Base-by-base conservation (phyloP, 2,888 invertebrate species). In the Drosophila borealis region DNA sequence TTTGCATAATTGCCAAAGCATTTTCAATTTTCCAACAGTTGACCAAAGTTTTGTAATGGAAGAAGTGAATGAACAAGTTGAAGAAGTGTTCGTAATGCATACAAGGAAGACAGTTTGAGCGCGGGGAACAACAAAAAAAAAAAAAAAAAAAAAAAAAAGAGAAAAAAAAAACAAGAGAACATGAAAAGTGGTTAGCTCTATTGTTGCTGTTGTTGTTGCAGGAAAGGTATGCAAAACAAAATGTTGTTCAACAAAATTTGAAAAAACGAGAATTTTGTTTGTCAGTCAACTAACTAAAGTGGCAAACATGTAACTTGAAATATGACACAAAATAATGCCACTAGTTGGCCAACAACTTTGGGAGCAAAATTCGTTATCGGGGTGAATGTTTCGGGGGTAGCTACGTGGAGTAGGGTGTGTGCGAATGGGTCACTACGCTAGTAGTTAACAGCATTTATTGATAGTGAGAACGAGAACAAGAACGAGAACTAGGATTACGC, bases 51-150 rank as follows among this genome's bases (percentile, higher is more conserved):
- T 59, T 59, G 29, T 51, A 42, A 42, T 10, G 36, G 13, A 63
- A 65, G 59, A 59, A 61, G 69, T 82, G 63, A 55, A 55, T 51
- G 59, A 60, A 62, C 67, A 75, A 71, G 59, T 80, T 70, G 44
- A 59, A 66, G 57, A 69, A 61, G 55, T 72, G 45, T 70, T 57
- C 8, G 42, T 57, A 60, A 54, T 74, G 48, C 48, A 36, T 45
- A 62, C 13, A 62, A 46, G 48, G 36, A 10, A 66, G 53, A 25
- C 13, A 50, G 11, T 11, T 29, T 50, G 33, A 64, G 10, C n/a
- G 3, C 13, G 21, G 34, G n/a, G 19, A 37, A 13, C 29, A 8
- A 29, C 29, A 25, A 25, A 1, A 29, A 29, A 8, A 2, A 29
- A 29, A 29, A 8, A 25, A 25, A 8, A 25, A 25, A 25, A 29